Base-by-base conservation (phyloP, 2,797 vertebrate species). In the Propithecus deckenii region DNA sequence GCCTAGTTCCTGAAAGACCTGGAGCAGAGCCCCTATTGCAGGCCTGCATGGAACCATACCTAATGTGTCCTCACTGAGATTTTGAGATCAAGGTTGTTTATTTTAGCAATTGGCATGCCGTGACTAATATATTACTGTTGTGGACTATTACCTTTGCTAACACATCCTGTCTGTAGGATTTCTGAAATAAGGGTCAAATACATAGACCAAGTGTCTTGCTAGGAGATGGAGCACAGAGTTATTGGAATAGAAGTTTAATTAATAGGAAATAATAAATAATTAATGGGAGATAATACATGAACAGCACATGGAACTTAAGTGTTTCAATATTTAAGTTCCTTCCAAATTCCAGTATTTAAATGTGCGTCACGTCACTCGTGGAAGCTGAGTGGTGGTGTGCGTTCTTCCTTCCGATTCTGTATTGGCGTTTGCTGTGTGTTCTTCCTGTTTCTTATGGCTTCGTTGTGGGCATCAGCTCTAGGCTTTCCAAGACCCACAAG, bases 381-480 rank as follows among this genome's bases (percentile, higher is more conserved):
- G 52, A 91, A 38, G 50, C 46, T 90, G 69, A 91, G 7, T 67
- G 55, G 43, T 71, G 43, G 17, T 32, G 48, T 75, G 25, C 57
- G 13, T 76, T 93, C 86, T 91, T 91, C 2, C 6, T 92, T 95
- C 57, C 52, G 18, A 32, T 93, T 86, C 61, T 14, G 12, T 78
- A 5, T 8, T 93, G 69, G 32, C 17, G 38, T 93, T 91, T 89
- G 43, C 67, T 78, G 2, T 84, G 17, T 59, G 7, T 75, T 30
- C 20, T 86, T 78, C 74, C 63, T 92, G 48, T 91, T 91, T 93
- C 83, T 46, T 79, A n/a, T 92, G 41, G 25, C 79, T 93, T 83
- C 69, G 28, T 71, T 69, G 69, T 94, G 84, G 67, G 67, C 15
- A 67, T 95, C 35, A 61, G 41, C 22, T 89, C 35, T 63, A 57